Evolutionary conservation across 2,888 invertebrate genomes (phyloP).

Genomic region (Tortricodes alternella): DNA sequence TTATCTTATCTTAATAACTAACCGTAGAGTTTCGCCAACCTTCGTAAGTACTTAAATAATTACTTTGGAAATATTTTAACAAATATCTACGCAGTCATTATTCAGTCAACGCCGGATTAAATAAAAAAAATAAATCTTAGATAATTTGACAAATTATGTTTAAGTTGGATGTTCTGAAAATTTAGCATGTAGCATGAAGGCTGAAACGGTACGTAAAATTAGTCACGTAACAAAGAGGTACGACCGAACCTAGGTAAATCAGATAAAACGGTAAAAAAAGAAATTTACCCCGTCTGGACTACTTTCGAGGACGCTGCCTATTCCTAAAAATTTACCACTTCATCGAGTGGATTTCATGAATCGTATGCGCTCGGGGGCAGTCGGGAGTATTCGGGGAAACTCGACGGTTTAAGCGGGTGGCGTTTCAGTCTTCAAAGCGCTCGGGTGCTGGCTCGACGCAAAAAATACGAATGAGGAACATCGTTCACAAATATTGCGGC

Average conservation of each 20-base stretch:
- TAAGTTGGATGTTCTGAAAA: no score
- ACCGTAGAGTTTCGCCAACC: no score
- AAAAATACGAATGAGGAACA: conserved; percentile 47
- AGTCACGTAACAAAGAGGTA: not conserved
- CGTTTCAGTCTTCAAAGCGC: conserved; percentile 62
- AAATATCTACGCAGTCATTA: no score
- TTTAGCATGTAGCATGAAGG: no score
- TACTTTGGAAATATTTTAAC: no score
- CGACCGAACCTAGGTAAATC: conserved; percentile 48
- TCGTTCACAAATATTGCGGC: conserved; percentile 57
- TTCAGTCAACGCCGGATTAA: no score
- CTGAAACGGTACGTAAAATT: no score
- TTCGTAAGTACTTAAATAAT: no score
- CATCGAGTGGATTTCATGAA: conserved; percentile 76
- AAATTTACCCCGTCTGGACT: conserved; percentile 61
- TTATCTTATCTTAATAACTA: no score
- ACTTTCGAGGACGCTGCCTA: conserved; percentile 54
- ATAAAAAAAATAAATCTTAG: no score
- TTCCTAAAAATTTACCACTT: conserved; percentile 81
- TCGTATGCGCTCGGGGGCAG: conserved; percentile 49
- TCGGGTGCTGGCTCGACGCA: conserved; percentile 49
- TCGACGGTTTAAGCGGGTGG: conserved; percentile 68
- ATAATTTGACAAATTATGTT: no score
- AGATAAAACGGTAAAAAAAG: conserved; percentile 70
- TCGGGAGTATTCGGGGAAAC: conserved; percentile 46